Conservation (phyloP, 2,797 vertebrate genomes). For the Sciurus carolinensis region DNA sequence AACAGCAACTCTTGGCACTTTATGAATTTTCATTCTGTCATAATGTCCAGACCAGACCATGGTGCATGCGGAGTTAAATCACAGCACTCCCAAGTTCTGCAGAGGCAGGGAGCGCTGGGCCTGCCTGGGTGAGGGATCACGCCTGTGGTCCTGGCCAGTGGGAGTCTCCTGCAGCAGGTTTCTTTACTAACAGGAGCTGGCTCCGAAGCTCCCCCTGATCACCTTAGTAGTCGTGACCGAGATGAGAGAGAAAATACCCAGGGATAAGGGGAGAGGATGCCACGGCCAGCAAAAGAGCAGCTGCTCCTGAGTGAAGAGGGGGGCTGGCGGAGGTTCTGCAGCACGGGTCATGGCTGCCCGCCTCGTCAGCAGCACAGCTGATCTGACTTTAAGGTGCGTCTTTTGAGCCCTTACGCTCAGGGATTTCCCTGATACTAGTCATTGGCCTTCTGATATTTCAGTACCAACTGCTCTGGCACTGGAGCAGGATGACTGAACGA, state of each 20-base stretch:
- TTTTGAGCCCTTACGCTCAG: not conserved
- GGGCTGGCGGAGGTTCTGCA: not conserved
- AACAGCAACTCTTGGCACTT: not conserved
- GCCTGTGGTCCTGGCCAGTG: not conserved
- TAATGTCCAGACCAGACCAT: not conserved
- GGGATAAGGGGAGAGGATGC: not conserved
- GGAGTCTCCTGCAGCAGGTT: not conserved
- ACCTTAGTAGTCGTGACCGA: not conserved
- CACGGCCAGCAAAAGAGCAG: not conserved
- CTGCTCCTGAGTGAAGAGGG: fast-evolving
- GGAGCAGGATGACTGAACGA: not conserved
- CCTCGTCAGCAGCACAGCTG: not conserved
- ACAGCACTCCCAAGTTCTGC: not conserved
- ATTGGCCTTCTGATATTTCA: not conserved
- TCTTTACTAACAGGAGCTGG: not conserved
- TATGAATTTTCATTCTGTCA: not conserved
- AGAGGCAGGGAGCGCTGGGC: not conserved
- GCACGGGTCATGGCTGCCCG: fast-evolving
- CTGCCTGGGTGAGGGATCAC: fast-evolving
- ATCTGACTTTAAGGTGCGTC: not conserved
- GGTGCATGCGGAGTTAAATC: no score
- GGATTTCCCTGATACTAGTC: not conserved
- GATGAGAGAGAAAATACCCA: not conserved
- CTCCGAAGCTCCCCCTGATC: not conserved
- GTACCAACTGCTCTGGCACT: not conserved